Conservation (phyloP, 2,888 invertebrate genomes). For the Polyploca ridens region DNA sequence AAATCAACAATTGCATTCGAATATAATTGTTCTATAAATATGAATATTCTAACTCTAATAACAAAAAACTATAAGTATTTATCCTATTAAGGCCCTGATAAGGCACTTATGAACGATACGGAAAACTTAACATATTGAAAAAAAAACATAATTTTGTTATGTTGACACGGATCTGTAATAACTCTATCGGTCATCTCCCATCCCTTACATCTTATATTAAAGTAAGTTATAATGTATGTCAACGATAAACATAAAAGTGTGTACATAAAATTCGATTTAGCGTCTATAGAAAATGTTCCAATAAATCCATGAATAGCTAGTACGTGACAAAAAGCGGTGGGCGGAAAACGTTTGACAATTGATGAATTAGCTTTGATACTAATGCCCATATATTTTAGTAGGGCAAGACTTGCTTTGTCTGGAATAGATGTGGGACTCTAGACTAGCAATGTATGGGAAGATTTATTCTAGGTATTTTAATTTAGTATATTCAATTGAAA, state of each 20-base stretch:
- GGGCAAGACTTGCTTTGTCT: not conserved
- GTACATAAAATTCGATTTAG: not conserved
- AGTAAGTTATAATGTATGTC: not conserved
- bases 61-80: no score
- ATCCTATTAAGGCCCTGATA: no score
- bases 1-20: no score
- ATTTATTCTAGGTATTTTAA: not conserved
- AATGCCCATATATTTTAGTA: constrained; percentile 16
- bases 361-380: constrained; percentile 31
- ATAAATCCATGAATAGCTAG: not conserved
- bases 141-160: no score
- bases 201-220: not conserved
- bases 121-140: no score
- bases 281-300: not conserved
- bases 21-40: no score
- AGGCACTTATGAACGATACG: no score
- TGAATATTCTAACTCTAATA: no score
- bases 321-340: not conserved
- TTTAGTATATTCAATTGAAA: no score
- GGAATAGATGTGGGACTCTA: not conserved
- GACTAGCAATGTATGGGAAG: not conserved
- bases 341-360: constrained; percentile 23
- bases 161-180: not conserved
- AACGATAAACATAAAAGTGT: not conserved
- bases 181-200: not conserved